A percentile compares a stretch with the other conserved stretches of the same genome.
phyloP scores from a whole-genome alignment of 1,140 invertebrate genomes.

The Trinorchestia longiramus region DNA sequence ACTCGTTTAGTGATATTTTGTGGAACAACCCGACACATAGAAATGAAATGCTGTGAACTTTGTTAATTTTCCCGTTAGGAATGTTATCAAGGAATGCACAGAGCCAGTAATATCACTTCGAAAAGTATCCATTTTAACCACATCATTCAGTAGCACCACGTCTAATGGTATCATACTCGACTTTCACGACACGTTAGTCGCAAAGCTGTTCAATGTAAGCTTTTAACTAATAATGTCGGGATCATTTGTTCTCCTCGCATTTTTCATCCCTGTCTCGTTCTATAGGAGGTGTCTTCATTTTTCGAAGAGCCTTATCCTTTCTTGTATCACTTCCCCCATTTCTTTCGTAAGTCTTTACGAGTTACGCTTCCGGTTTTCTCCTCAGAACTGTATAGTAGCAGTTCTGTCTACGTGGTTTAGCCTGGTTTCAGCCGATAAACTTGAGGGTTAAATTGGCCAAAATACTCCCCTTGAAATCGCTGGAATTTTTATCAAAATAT shows the following conservation, averaged over 20 bases:
- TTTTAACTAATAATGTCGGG: background rate
- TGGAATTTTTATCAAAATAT: background rate
- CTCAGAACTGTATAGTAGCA: background rate
- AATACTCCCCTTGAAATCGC: background rate
- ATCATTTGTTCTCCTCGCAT: background rate
- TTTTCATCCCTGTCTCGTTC: background rate
- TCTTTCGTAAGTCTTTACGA: background rate
- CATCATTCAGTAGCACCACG: no score
- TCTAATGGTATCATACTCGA: no score
- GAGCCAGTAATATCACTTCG: no score
- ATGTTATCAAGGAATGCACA: no score
- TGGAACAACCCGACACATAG: no score
- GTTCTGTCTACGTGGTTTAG: background rate
- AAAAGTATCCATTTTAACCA: no score
- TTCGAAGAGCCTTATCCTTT: background rate
- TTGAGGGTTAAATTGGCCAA: background rate
- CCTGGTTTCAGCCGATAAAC: background rate
- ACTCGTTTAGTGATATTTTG: no score
- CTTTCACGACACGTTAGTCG: no score
- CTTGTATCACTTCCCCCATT: background rate
- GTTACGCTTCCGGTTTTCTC: constrained; percentile 6
- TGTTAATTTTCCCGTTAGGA: no score
- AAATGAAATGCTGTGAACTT: no score
- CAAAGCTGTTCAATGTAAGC: no score
- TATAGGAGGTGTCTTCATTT: background rate